Conservation (phyloP, 2,797 vertebrate genomes). For the Sphenopsis melanotis region DNA sequence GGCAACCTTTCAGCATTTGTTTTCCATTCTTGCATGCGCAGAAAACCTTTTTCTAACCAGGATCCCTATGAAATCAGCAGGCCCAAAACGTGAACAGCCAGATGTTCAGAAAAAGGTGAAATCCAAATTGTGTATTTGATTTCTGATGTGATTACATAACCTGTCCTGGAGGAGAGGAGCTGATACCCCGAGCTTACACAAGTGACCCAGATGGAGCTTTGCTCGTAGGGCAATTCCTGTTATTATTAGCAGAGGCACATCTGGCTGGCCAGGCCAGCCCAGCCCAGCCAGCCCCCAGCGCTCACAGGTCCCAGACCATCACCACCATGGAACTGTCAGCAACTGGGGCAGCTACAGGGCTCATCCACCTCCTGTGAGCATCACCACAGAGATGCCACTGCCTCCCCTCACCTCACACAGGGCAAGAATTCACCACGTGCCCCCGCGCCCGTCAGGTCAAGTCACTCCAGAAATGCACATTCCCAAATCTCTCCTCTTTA, state of each 20-base stretch:
- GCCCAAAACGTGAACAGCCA: not conserved
- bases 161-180: constrained; percentile 1
- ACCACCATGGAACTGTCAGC: not conserved
- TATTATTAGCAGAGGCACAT: constrained; percentile 51
- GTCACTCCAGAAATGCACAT: not conserved
- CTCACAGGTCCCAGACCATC: not conserved
- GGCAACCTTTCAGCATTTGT: not conserved
- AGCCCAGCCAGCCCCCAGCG: not conserved
- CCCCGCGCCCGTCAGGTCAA: not conserved
- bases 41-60: not conserved
- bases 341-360: not conserved
- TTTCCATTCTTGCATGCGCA: not conserved
- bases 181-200: not conserved
- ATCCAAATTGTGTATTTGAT: not conserved
- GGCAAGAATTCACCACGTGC: accelerated
- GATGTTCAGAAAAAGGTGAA: constrained; percentile 52
- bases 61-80: not conserved
- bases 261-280: not conserved
- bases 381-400: too few relatives aligned
- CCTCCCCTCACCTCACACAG: not conserved
- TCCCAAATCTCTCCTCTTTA: not conserved
- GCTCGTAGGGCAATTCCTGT: not conserved
- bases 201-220: constrained; percentile 4
- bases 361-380: not conserved
- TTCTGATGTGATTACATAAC: constrained; percentile 12